Percentiles rank a stretch among this genome's conserved stretches.
These are phyloP conservation scores for Drosophila truncata DNA, from an alignment of 1,140 invertebrate genomes.

Conservation along the genomic window DNA sequence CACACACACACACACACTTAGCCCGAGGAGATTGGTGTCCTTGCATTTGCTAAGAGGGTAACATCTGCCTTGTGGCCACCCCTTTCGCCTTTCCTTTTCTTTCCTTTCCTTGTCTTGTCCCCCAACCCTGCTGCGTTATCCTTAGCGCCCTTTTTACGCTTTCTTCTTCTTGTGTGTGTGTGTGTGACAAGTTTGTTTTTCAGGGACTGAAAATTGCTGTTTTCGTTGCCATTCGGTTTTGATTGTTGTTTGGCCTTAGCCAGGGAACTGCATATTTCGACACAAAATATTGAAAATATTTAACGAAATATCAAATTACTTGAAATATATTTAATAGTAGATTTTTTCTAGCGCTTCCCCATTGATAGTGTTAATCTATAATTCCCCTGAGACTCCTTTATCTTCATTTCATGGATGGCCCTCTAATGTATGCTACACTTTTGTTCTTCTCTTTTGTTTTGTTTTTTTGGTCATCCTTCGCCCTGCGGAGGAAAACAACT, in stretches of 20 bases:
- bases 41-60: constrained; percentile 49
- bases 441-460: neutral
- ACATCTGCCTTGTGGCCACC: constrained; percentile 37
- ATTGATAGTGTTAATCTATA: neutral
- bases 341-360: too few relatives aligned
- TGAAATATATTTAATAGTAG: neutral
- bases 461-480: constrained; percentile 6
- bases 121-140: constrained; percentile 1
- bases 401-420: neutral
- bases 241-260: constrained; percentile 6
- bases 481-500: constrained; percentile 12
- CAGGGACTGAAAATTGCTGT: constrained; percentile 30
- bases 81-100: neutral
- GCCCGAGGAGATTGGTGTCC: constrained; percentile 40
- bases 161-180: constrained; percentile 7
- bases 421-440: constrained; percentile 35
- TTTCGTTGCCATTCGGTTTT: constrained; percentile 15
- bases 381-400: too few relatives aligned
- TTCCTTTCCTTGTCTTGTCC: neutral
- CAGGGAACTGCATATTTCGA: neutral
- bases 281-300: neutral
- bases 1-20: constrained; percentile 18
- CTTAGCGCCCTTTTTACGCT: constrained; percentile 28
- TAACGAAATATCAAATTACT: too few relatives aligned
- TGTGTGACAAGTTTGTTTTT: constrained; percentile 21